Conservation (phyloP, 2,113 vertebrate species). For the Pachypanchax playfairii region DNA sequence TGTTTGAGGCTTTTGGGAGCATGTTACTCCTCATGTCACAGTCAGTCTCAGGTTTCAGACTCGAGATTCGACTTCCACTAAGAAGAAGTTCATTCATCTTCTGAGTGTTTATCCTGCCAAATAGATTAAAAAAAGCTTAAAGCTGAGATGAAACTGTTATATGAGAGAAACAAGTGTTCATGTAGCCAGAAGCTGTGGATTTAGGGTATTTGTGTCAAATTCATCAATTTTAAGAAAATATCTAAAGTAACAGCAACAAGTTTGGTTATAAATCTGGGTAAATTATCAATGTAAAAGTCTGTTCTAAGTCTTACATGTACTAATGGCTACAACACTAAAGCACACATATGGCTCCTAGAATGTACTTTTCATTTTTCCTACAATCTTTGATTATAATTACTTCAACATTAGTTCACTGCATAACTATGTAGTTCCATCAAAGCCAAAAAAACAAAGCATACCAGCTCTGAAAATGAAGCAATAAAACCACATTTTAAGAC, state of each 20-base stretch:
- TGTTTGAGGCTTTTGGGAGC: constrained; percentile 4
- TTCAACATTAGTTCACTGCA: constrained; percentile 71
- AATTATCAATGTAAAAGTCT: constrained; percentile 5
- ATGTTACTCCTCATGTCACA: constrained; percentile 3
- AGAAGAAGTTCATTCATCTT: not conserved
- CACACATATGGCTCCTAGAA: constrained; percentile 23
- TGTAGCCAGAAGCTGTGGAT: not conserved
- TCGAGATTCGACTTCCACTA: constrained; percentile 3
- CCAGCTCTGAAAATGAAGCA: constrained; percentile 48
- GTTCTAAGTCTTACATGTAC: constrained; percentile 9
- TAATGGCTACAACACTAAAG: constrained; percentile 22
- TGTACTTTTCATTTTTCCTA: constrained; percentile 47
- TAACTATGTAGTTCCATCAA: constrained; percentile 78
- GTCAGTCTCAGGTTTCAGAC: not conserved
- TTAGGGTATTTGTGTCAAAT: constrained; percentile 1
- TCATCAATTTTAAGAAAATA: constrained; percentile 8
- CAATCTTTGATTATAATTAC: constrained; percentile 37
- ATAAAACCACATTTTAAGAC: constrained; percentile 70
- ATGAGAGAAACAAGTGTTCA: not conserved
- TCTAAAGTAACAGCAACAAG: constrained; percentile 1
- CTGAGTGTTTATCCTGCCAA: not conserved
- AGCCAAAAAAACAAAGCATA: constrained; percentile 56
- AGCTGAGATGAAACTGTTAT: not conserved
- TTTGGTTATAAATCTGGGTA: not conserved
- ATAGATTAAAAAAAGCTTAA: not conserved